These are phyloP conservation scores for Elephas maximus DNA, from an alignment of 2,113 vertebrate genomes.

Conservation along the genomic window DNA sequence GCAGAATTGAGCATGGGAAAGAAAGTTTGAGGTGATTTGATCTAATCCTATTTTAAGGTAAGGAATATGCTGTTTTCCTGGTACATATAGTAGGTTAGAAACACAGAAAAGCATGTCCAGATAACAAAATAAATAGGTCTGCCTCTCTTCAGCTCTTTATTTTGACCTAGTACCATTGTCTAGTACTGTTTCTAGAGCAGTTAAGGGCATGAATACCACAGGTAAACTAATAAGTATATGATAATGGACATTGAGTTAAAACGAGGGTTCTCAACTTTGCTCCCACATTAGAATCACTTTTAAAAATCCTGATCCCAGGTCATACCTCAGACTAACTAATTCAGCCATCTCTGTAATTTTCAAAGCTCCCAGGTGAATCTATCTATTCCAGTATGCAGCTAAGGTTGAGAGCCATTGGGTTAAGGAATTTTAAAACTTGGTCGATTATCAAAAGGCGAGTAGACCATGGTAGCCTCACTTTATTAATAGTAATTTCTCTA, in stretches of 20 bases:
- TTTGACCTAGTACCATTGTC: neutral
- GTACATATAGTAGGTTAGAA: neutral
- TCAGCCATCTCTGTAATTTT: neutral
- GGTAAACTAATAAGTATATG: neutral
- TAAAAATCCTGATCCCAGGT: neutral
- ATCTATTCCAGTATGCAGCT: neutral
- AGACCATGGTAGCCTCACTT: neutral
- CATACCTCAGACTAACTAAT: neutral
- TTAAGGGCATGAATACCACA: neutral
- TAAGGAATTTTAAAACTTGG: neutral
- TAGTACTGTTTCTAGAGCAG: neutral
- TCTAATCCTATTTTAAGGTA: constrained; percentile 4
- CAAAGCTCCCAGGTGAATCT: neutral
- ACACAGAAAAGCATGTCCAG: neutral
- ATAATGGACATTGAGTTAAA: neutral
- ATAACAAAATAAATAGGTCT: neutral
- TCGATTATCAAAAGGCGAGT: neutral
- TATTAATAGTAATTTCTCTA: neutral
- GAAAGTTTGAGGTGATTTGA: neutral
- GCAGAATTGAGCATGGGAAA: neutral
- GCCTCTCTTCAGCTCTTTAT: neutral
- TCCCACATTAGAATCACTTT: neutral
- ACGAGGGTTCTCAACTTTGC: neutral
- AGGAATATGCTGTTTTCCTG: neutral
- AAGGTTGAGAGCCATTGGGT: neutral